Evolutionary conservation across 2,797 vertebrate species (phyloP).

Genomic region (Pangasius larnaudii): DNA sequence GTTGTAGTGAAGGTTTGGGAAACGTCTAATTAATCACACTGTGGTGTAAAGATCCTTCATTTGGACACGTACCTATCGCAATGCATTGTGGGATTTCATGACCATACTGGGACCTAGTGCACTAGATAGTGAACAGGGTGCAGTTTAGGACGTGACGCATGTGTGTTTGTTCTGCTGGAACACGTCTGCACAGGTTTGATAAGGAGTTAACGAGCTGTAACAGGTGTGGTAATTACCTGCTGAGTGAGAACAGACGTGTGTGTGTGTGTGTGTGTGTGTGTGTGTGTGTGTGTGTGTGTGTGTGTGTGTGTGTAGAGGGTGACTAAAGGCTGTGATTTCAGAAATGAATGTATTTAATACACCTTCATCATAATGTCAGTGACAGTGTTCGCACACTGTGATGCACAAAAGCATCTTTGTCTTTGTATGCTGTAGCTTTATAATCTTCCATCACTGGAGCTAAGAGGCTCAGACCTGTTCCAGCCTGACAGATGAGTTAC

Average conservation of each 20-base stretch:
- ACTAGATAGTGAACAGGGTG: neutral
- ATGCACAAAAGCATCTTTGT: neutral
- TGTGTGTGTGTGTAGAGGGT: neutral
- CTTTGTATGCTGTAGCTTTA: too few species aligned
- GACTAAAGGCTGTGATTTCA: neutral
- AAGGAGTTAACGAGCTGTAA: neutral
- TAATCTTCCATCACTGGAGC: too few species aligned
- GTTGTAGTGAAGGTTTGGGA: too few species aligned
- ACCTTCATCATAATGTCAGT: neutral
- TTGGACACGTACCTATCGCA: neutral
- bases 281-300: too few species aligned
- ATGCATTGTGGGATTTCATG: neutral
- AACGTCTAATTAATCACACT: neutral
- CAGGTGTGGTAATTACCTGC: neutral
- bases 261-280: neutral
- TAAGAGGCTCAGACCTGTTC: too few species aligned
- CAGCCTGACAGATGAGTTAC: too few species aligned
- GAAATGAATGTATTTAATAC: neutral
- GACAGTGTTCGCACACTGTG: neutral
- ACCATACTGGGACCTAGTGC: neutral
- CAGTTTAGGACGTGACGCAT: neutral
- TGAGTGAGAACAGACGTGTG: neutral
- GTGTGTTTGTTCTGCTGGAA: neutral
- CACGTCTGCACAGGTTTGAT: neutral
- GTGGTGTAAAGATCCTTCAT: neutral